Base-by-base conservation (phyloP, 1,140 invertebrate genomes). In the Epicauta chinensis region DNA sequence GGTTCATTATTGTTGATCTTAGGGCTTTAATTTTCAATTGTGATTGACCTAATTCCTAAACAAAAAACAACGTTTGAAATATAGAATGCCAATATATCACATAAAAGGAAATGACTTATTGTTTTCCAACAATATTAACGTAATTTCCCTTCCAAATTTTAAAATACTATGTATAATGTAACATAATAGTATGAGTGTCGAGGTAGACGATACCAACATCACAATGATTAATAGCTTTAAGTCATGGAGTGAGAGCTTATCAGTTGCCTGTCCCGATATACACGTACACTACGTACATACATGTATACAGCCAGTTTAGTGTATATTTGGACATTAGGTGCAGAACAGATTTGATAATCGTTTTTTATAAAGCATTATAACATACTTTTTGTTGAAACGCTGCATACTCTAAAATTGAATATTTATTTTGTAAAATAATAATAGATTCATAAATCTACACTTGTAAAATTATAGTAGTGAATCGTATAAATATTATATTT, bases 131-230 rank as follows among this genome's bases (percentile, higher is more conserved):
- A 5, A 23, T 23, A 14, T 2, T 14, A 7, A 10, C 13, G 4
- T 40, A 40, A 40, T 43, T 37, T 37, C 14, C 44, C 30, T 12
- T 16, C 13, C 14, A 43, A 46, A 46, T 46, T 32, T 36, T 32
- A 35, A 46, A 46, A 46, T 36, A 46, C 35, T 35, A 35, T 15
- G 13, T 16, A 32, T 34, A 30, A 44, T 44, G 34, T 32, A 44
- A 30, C 42, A 32, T 44, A 44, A 44, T 44, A 44, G 42, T 44
- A 44, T 44, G 42, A 44, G 23, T 44, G 42, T 44, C 42, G 38
- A 40, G 38, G 38, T 40, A 40, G 23, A 40, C 13, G 23, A 32
- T 15, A 32, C 14, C 42, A 32, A 32, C 30, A 32, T 32, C 16
- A 17, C 29, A 14, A 13, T 46, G 44, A 46, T 46, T 46, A 46